Percentiles rank a stretch among this genome's conserved stretches.
phyloP scores from a whole-genome alignment of 2,113 vertebrate genomes.

The Carettochelys insculpta region DNA sequence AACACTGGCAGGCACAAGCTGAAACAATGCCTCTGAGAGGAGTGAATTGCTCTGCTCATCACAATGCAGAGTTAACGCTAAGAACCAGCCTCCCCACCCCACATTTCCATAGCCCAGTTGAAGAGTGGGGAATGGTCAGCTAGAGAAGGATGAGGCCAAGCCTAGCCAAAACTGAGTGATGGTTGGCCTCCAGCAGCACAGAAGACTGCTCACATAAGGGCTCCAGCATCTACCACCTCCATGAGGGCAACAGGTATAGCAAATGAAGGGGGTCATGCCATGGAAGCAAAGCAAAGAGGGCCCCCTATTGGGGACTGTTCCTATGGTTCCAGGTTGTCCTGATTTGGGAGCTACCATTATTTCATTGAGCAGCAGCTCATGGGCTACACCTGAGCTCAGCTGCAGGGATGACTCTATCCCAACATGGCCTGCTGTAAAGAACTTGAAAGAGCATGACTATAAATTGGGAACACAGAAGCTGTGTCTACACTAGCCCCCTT shows the following conservation, averaged over 20 bases:
- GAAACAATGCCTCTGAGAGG: not conserved
- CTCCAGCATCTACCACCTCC: not conserved
- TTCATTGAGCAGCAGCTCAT: not conserved
- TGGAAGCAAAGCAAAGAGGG: not conserved
- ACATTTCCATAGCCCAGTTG: too few species aligned
- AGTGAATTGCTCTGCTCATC: not conserved
- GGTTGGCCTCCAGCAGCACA: fast-evolving
- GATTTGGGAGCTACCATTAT: not conserved
- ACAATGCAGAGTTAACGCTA: not conserved
- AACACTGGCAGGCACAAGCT: not conserved
- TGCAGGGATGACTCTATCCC: not conserved
- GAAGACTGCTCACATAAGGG: not conserved
- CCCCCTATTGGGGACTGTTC: not conserved
- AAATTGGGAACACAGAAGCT: not conserved
- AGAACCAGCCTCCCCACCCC: too few species aligned
- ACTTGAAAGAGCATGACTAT: not conserved
- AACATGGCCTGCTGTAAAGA: not conserved
- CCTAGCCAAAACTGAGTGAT: not conserved
- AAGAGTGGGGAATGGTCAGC: not conserved
- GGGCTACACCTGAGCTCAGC: not conserved
- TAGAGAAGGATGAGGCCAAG: not conserved
- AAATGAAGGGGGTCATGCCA: not conserved
- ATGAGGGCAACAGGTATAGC: not conserved
- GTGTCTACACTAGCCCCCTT: too few species aligned
- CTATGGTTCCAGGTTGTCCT: not conserved